A percentile compares a stretch with the other conserved stretches of the same genome.
Conservation (phyloP, 2,888 invertebrate species). For the Agonopterix heracliana region DNA sequence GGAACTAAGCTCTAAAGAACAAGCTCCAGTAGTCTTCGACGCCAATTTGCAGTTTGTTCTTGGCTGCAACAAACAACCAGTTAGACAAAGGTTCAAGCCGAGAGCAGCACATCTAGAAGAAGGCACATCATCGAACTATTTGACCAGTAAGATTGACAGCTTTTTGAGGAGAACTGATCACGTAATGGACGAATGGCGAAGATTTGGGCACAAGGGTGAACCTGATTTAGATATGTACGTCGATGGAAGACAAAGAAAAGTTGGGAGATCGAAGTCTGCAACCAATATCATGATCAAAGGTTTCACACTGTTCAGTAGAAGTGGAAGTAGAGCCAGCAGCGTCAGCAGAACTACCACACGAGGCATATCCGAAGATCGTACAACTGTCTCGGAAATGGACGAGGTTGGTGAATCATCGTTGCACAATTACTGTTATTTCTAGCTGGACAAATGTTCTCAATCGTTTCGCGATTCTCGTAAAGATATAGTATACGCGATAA, state of each 20-base stretch:
- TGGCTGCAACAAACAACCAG: conserved; percentile 82
- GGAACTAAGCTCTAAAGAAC: conserved; percentile 80
- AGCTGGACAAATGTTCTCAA: conserved; percentile 23
- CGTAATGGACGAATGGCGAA: conserved; percentile 91
- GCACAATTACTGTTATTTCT: conserved; percentile 24
- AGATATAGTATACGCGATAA: conserved; percentile 35
- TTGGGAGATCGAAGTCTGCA: conserved; percentile 82
- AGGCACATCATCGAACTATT: conserved; percentile 84
- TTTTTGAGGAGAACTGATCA: conserved; percentile 90
- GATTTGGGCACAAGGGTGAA: conserved; percentile 79
- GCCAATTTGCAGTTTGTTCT: conserved; percentile 88
- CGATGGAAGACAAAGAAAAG: conserved; percentile 48
- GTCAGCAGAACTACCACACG: conserved; percentile 62
- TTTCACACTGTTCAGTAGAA: conserved; percentile 80
- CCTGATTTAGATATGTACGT: conserved; percentile 51
- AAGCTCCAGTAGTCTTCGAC: conserved; percentile 87
- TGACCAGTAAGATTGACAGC: conserved; percentile 85
- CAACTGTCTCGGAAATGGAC: conserved; percentile 79
- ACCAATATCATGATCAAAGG: conserved; percentile 91
- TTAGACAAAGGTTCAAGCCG: conserved; percentile 81
- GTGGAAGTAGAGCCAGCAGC: conserved; percentile 75
- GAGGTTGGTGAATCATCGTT: conserved; percentile 69
- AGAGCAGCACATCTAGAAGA: conserved; percentile 86
- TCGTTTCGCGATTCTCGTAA: conserved; percentile 30
- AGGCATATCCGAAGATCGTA: conserved; percentile 79